Conservation (phyloP, 2,888 invertebrate genomes). For the Smittia aterrima region DNA sequence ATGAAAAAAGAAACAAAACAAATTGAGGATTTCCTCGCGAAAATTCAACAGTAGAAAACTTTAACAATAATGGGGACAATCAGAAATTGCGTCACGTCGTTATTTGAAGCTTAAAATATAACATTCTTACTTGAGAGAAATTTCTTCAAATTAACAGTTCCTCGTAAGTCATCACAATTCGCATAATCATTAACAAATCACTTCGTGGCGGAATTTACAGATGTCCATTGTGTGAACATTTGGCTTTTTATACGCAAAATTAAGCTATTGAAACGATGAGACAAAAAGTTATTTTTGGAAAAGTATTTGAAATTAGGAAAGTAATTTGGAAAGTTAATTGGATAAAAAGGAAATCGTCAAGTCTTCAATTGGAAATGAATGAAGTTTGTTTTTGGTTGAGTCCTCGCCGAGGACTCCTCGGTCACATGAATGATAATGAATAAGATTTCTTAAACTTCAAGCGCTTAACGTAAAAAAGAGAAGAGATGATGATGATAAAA, state of each 20-base stretch:
- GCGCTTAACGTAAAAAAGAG: neutral
- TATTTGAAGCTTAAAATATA: neutral
- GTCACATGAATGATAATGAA: neutral
- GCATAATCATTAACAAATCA: neutral
- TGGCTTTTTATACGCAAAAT: slow-evolving; percentile 25
- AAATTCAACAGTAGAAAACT: slow-evolving; percentile 8
- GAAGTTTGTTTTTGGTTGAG: neutral
- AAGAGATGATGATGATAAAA: neutral
- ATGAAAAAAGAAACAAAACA: neutral
- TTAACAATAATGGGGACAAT: slow-evolving; percentile 1
- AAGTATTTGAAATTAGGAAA: slow-evolving; percentile 15
- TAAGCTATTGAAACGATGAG: neutral
- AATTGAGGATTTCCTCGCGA: slow-evolving; percentile 37
- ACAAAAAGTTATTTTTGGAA: slow-evolving; percentile 13
- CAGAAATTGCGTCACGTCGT: neutral
- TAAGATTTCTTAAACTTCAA: neutral
- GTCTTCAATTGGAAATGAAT: neutral
- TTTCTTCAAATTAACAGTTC: too few relatives aligned
- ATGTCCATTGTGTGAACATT: neutral
- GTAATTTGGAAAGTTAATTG: slow-evolving; percentile 6
- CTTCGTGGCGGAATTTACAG: neutral
- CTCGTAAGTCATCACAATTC: neutral
- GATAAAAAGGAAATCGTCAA: neutral
- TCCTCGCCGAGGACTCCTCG: too few relatives aligned
- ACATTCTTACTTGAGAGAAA: neutral